Base-by-base conservation (phyloP, 2,797 vertebrate genomes). In the Nothura maculosa region DNA sequence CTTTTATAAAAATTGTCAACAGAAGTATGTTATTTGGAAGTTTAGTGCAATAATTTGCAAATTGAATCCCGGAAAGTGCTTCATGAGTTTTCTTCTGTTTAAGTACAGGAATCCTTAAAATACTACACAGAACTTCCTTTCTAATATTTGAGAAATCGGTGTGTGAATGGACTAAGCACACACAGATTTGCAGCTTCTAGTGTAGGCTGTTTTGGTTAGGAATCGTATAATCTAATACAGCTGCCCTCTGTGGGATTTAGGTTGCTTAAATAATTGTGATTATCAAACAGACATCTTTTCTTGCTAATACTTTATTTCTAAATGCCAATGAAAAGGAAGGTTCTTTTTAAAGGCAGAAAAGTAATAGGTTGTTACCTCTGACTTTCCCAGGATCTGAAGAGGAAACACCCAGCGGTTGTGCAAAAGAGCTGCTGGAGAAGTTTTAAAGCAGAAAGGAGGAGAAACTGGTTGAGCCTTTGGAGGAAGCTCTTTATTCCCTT, bases 91-190 rank as follows among this genome's bases (percentile, higher is more conserved):
- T 52, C 25, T 52, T 52, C 27, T 52, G 14, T 52, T 27, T 50
- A 58, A 62, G 20, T 42, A 42, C 62, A 11, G 1, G 15, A 17
- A 0, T 54, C 1, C 5, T 38, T 40, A 4, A 47, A 55, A 20
- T 18, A 16, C 14, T 48, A 42, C 1, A 4, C 42, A 52, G 0
- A 75, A 7, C 0, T 28, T 62, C 45, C 24, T 30, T 28, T 38
- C 47, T 69, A 32, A 6, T 64, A 5, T n/a, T 76, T 11, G 7
- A 85, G 15, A 4, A 57, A 57, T n/a, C 63, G 54, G 47, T 43
- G 10, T 68, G 15, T 58, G 1, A 36, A 16, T 80, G 18, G 24
- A 61, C 60, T 4, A 42, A 2, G 8, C 69, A 57, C 30, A 1
- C 48, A 4, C 54, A 62, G 5, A 47, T 43, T 30, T 30, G 2